Evolutionary conservation across 1,140 invertebrate genomes (phyloP), one percentile per base, ranked within the genome.

Genomic region (Chelonus insularis): DNA sequence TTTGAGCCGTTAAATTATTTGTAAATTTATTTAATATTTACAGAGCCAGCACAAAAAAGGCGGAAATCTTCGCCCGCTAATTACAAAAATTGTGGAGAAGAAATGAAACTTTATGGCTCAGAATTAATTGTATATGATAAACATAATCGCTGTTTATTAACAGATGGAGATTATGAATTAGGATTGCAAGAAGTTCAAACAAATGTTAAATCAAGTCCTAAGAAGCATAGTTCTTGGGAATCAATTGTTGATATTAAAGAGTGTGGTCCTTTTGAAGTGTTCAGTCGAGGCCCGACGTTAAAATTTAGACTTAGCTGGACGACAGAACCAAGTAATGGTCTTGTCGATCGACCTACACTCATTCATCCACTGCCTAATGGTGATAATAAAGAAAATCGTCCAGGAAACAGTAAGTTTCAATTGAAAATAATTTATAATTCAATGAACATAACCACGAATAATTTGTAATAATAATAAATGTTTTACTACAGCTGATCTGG

Each of bases 101-200:
- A 87, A 69, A 82, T 84, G 5, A 87, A 90, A 72, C 75, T 90
- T 2, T 94, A 89, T 73, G 90, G 91, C 25, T 91, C 92, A 43
- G 94, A 96, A 76, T 80, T 97, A 12, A 89, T 93, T 41, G 87
- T 97, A 14, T 96, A 94, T 75, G 94, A 97, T 72, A 94, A 94
- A 75, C 89, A 94, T 65, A 93, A 90, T 72, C 86, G 91, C 5
- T 96, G 93, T 74, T 82, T 91, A 21, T 82, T 97, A 4, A 89
- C 87, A 0, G 92, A 95, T 70, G 94, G 94, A 1, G 91, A 96
- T 75, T 97, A 97, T 80, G 92, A 96, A 74, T 80, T 96, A 39
- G 88, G 90, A 48, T 74, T 96, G 57, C 88, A 92, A 68, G 91
- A 93, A 72, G 82, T 89, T 4, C 83, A 85, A 37, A 84, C 84